phyloP scores from a whole-genome alignment of 2,888 invertebrate species.

The Pseudococcus longispinus region DNA sequence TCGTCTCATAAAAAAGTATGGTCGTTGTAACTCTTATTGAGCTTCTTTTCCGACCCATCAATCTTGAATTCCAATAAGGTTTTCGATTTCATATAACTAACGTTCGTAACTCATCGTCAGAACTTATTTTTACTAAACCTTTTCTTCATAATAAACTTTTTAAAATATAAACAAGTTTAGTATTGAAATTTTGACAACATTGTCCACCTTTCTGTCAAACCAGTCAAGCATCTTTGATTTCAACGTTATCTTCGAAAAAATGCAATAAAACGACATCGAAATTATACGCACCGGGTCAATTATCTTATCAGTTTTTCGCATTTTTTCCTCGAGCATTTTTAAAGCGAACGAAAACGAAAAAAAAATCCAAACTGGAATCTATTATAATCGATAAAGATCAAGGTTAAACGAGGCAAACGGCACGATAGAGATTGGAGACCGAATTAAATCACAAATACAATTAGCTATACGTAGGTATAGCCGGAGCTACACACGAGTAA shows the following conservation, averaged over 20 bases:
- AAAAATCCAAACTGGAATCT: not conserved
- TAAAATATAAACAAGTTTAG: too few relatives aligned
- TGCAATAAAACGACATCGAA: not conserved
- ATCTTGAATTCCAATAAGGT: too few relatives aligned
- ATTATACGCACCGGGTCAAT: not conserved
- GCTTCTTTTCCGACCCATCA: too few relatives aligned
- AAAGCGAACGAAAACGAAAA: not conserved
- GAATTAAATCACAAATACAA: not conserved
- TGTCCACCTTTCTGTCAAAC: not conserved
- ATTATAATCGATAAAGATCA: not conserved
- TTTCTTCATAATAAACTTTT: too few relatives aligned
- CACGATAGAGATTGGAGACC: not conserved
- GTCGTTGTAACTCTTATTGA: too few relatives aligned
- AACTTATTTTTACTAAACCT: too few relatives aligned
- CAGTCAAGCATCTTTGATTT: not conserved
- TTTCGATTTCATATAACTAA: too few relatives aligned
- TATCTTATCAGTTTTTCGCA: not conserved
- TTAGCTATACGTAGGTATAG: not conserved
- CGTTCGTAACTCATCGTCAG: too few relatives aligned
- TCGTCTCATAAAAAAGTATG: too few relatives aligned
- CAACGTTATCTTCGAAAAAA: not conserved
- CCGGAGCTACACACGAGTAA: not conserved
- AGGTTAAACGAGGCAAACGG: not conserved
- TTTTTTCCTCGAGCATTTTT: not conserved
- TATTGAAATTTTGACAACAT: too few relatives aligned